Conservation (phyloP, 2,888 invertebrate genomes). For the Philonicus albiceps region DNA sequence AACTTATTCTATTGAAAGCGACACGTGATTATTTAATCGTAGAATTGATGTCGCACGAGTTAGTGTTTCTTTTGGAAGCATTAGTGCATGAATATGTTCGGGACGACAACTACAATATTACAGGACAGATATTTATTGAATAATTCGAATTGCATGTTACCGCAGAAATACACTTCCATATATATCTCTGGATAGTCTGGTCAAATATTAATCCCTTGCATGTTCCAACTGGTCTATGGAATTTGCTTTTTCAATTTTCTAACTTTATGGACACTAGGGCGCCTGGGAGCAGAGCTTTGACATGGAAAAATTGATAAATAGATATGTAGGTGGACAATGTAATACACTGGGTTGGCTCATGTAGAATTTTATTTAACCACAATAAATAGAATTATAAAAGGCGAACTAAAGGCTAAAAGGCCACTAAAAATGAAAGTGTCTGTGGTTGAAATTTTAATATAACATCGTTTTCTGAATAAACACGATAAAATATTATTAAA, state of each 20-base stretch:
- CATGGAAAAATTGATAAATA: not conserved
- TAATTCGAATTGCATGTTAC: not conserved
- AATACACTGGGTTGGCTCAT: not conserved
- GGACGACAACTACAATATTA: not conserved
- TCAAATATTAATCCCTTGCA: not conserved
- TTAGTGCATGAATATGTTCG: too few species aligned
- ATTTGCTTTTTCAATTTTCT: not conserved
- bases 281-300: not conserved
- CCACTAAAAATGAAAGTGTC: not conserved
- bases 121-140: not conserved
- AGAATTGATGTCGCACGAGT: not conserved
- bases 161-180: not conserved
- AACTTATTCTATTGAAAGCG: not conserved
- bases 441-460: not conserved
- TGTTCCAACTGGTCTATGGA: not conserved
- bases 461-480: not conserved
- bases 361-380: not conserved
- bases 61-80: not conserved
- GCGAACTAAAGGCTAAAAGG: too few species aligned
- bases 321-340: not conserved
- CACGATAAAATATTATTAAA: not conserved
- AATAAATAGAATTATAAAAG: not conserved
- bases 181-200: not conserved
- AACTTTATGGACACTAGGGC: not conserved
- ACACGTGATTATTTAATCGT: not conserved